Conservation (phyloP, 2,113 vertebrate species). For the Actinemys pallida region DNA sequence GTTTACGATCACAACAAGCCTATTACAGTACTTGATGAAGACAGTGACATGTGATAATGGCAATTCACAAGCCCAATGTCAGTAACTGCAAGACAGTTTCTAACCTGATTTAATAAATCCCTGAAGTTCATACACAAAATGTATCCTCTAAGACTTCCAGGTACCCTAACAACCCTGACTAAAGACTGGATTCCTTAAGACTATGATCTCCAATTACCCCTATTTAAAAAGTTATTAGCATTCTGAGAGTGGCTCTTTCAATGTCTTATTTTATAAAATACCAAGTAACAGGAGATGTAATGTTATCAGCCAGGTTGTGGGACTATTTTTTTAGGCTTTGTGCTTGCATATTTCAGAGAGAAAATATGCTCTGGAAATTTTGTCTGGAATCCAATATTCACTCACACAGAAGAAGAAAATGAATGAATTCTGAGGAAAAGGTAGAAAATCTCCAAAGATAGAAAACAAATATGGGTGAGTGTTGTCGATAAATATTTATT, state of each 20-base stretch:
- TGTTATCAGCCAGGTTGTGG: not conserved
- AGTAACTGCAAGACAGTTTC: not conserved
- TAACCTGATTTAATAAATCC: not conserved
- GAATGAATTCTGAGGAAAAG: not conserved
- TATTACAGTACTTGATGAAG: not conserved
- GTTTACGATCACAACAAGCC: not conserved
- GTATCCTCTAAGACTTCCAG: not conserved
- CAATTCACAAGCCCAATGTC: not conserved
- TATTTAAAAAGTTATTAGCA: not conserved
- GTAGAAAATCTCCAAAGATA: not conserved
- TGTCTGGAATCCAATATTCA: not conserved
- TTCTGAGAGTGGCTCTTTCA: not conserved
- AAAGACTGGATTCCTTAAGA: not conserved
- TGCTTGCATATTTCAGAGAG: not conserved
- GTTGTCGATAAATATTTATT: not conserved
- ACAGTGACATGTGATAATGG: fast-evolving
- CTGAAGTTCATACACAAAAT: not conserved
- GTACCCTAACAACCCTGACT: not conserved
- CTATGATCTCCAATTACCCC: not conserved
- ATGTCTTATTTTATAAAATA: fast-evolving
- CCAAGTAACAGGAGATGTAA: not conserved
- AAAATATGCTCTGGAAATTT: not conserved
- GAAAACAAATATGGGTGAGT: not conserved
- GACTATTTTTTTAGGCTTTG: not conserved
- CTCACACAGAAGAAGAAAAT: not conserved